Percentiles rank a stretch among this genome's conserved stretches.
Conservation (phyloP, 2,797 vertebrate genomes). For the Allobates femoralis region DNA sequence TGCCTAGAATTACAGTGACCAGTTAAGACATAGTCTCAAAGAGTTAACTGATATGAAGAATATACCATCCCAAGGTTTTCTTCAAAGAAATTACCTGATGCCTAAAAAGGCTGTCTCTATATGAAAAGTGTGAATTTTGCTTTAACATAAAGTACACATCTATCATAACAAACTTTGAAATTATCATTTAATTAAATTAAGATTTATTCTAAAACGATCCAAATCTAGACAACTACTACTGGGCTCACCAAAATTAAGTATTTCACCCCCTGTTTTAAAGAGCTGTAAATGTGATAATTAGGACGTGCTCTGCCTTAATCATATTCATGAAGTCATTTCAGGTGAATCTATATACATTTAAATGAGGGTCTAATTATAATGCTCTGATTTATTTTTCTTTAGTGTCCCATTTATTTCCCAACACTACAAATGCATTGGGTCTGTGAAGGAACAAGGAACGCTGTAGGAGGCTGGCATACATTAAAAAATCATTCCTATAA, state of each 20-base stretch:
- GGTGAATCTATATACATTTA: constrained; percentile 47
- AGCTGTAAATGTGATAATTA: constrained; percentile 57
- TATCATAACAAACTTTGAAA: not conserved
- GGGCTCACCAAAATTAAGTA: not conserved
- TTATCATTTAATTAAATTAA: no score
- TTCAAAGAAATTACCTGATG: not conserved
- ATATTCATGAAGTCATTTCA: constrained; percentile 53
- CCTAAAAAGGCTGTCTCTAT: not conserved
- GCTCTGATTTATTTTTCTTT: constrained; percentile 49
- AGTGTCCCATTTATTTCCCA: constrained; percentile 43
- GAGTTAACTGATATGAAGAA: not conserved
- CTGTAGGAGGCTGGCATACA: not conserved
- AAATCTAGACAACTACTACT: not conserved
- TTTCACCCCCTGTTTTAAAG: constrained; percentile 20
- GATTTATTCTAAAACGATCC: not conserved
- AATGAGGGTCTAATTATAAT: constrained; percentile 51
- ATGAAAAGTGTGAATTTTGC: not conserved
- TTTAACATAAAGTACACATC: not conserved
- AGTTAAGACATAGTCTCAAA: not conserved
- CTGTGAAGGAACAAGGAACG: not conserved
- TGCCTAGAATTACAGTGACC: no score
- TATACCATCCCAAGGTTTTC: not conserved
- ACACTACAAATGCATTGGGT: constrained; percentile 13
- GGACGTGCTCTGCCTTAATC: constrained; percentile 34
- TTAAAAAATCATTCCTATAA: not conserved